phyloP scores from a whole-genome alignment of 2,888 invertebrate species.

The Beris morrisii region DNA sequence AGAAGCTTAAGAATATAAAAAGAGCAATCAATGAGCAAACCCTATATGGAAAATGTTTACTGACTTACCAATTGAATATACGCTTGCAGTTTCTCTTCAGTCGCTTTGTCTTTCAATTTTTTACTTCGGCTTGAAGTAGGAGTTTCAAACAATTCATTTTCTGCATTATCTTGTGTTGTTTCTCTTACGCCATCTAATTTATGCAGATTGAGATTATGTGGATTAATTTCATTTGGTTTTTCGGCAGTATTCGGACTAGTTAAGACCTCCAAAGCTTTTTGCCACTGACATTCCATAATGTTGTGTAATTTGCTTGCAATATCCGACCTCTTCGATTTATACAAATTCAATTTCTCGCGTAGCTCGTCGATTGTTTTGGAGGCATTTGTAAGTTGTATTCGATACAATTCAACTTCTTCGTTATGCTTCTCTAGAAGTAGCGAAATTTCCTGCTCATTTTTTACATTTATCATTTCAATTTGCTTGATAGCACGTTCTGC shows the following conservation, averaged over 20 bases:
- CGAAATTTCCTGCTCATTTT: constrained; percentile 74
- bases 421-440: constrained; percentile 76
- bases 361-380: constrained; percentile 68
- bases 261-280: constrained; percentile 72
- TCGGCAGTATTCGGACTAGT: constrained; percentile 54
- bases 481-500: constrained; percentile 73
- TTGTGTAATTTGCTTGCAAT: constrained; percentile 74
- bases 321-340: constrained; percentile 58
- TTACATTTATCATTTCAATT: constrained; percentile 70
- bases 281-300: constrained; percentile 81
- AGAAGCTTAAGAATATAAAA: constrained; percentile 55
- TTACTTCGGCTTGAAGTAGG: constrained; percentile 49
- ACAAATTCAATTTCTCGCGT: constrained; percentile 60
- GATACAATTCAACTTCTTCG: constrained; percentile 74
- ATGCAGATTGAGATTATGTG: constrained; percentile 39
- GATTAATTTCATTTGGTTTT: constrained; percentile 17
- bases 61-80: constrained; percentile 52
- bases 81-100: constrained; percentile 50
- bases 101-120: constrained; percentile 30
- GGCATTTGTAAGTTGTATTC: constrained; percentile 70
- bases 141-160: constrained; percentile 49
- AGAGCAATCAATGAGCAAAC: not conserved
- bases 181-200: constrained; percentile 37
- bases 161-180: constrained; percentile 39
- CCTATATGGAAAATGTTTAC: not conserved